Percentiles rank a stretch among this genome's conserved stretches.
Conservation (phyloP, 2,888 invertebrate species). For the Parasteatoda lunata region DNA sequence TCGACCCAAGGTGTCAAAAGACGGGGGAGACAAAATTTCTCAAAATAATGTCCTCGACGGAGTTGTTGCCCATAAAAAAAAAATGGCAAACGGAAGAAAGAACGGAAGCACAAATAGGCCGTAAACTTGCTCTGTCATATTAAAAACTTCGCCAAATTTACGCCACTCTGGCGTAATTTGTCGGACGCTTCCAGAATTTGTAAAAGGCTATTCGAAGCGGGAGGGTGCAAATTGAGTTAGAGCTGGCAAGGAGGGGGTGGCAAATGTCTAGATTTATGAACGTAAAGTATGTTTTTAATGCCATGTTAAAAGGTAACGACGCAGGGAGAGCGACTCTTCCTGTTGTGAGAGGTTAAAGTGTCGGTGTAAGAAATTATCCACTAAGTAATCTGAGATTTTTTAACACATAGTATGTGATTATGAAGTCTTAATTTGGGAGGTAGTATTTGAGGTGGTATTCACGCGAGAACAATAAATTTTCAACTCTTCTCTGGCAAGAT, state of each 20-base stretch:
- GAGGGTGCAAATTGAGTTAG: not conserved
- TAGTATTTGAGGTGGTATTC: not conserved
- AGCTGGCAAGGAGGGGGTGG: slow-evolving; percentile 14
- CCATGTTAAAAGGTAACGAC: slow-evolving; percentile 52
- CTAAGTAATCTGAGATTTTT: slow-evolving; percentile 49
- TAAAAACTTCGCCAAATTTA: slow-evolving; percentile 1
- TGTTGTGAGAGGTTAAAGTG: slow-evolving; percentile 46
- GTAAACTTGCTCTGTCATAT: not conserved
- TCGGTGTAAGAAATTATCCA: slow-evolving; percentile 31
- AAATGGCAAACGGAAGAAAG: not conserved
- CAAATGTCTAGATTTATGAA: slow-evolving; percentile 52
- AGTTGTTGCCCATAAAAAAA: not conserved
- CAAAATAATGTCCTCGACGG: not conserved
- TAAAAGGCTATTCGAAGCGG: not conserved
- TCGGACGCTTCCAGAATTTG: not conserved
- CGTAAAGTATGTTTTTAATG: slow-evolving; percentile 55
- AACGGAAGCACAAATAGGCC: not conserved
- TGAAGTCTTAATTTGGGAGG: slow-evolving; percentile 21
- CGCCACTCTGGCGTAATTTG: not conserved
- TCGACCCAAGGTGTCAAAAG: slow-evolving; percentile 1
- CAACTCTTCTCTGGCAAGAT: not conserved
- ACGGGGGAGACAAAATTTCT: not conserved
- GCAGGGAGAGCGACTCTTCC: slow-evolving; percentile 20
- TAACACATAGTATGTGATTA: slow-evolving; percentile 14
- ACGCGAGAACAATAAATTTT: not conserved